Conservation (phyloP, 2,888 invertebrate genomes). For the Patella caerulea region DNA sequence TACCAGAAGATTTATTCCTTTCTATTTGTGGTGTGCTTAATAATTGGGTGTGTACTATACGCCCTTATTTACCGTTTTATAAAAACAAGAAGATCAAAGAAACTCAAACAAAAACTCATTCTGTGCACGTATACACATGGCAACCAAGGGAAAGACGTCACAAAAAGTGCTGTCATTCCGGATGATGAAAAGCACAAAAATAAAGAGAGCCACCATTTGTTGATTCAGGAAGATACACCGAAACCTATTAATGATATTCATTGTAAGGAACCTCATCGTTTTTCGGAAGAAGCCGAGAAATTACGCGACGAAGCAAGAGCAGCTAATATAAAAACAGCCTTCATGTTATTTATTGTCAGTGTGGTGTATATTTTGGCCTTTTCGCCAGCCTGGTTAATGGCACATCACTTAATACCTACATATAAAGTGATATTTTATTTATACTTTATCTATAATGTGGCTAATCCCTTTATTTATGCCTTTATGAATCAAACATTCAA, state of each 20-base stretch:
- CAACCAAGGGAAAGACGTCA: conserved; percentile 22
- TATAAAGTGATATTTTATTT: conserved; percentile 66
- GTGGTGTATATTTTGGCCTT: conserved; percentile 69
- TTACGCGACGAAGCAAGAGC: conserved; percentile 52
- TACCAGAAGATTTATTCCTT: conserved; percentile 67
- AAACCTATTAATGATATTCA: not conserved
- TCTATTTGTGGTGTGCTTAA: conserved; percentile 64
- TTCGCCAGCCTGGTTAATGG: conserved; percentile 69
- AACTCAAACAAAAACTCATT: conserved; percentile 36
- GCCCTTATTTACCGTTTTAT: conserved; percentile 66
- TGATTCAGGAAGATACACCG: not conserved
- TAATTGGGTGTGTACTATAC: conserved; percentile 68
- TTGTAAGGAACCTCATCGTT: not conserved
- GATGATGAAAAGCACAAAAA: not conserved
- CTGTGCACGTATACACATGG: conserved; percentile 40
- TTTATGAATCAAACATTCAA: conserved; percentile 70
- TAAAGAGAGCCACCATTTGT: not conserved
- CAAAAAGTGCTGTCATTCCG: not conserved
- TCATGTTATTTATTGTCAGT: conserved; percentile 70
- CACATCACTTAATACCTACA: conserved; percentile 54
- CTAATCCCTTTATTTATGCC: conserved; percentile 70
- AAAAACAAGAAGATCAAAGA: conserved; percentile 40
- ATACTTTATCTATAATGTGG: conserved; percentile 70
- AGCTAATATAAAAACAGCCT: conserved; percentile 69
- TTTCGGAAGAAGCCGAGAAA: conserved; percentile 30